Evolutionary conservation across 2,113 vertebrate genomes (phyloP).

Genomic region (Ceratotherium simum): DNA sequence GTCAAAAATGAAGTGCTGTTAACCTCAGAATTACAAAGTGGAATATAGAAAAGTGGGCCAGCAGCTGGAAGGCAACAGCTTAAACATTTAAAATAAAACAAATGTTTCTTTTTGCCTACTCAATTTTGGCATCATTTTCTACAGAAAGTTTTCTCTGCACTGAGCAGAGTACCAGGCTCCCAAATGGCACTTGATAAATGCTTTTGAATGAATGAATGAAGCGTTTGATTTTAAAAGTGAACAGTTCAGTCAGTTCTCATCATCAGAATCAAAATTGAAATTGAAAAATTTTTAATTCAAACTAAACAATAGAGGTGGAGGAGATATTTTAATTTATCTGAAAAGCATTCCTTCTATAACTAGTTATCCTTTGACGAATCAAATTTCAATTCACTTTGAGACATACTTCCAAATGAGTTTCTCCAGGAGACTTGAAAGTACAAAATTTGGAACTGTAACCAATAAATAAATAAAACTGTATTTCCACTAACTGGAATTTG

Average conservation of each 20-base stretch:
- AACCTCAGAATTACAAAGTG: neutral
- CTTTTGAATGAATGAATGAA: slow-evolving; percentile 17
- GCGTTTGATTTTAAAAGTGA: slow-evolving; percentile 45
- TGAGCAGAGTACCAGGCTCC: neutral
- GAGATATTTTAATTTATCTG: slow-evolving; percentile 27
- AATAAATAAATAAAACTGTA: neutral
- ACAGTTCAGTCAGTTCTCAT: neutral
- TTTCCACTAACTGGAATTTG: slow-evolving; percentile 14
- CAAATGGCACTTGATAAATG: neutral
- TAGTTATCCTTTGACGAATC: slow-evolving; percentile 35
- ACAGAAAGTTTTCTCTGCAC: neutral
- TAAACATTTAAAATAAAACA: neutral
- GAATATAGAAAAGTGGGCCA: neutral
- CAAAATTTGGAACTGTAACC: slow-evolving; percentile 1
- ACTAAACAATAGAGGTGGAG: neutral
- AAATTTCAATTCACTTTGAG: neutral
- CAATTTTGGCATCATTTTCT: slow-evolving; percentile 21
- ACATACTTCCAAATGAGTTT: slow-evolving; percentile 19
- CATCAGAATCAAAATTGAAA: neutral
- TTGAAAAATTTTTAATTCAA: slow-evolving; percentile 10
- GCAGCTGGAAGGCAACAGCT: neutral
- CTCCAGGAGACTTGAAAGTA: neutral
- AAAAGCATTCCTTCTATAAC: slow-evolving; percentile 12
- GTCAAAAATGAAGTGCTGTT: neutral
- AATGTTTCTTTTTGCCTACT: neutral